Evolutionary conservation across 1,140 invertebrate species (phyloP).

Genomic region (Drosophila yakuba): DNA sequence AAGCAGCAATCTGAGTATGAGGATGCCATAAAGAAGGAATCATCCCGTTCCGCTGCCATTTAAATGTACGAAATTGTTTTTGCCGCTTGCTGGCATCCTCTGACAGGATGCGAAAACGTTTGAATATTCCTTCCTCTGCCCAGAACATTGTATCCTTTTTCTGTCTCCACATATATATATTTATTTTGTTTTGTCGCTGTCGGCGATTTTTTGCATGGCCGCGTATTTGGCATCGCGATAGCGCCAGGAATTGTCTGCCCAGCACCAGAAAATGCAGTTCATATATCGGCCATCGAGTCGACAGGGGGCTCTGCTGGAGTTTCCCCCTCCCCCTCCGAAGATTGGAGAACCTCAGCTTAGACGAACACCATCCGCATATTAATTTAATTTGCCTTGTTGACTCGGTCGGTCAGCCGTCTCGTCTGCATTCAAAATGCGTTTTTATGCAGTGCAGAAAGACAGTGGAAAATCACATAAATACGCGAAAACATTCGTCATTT

Average conservation of each 20-base stretch:
- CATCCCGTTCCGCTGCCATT: conserved; percentile 55
- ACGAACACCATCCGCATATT: conserved; percentile 62
- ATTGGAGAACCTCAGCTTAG: conserved; percentile 18
- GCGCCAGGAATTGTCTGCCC: conserved; percentile 61
- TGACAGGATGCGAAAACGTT: conserved; percentile 64
- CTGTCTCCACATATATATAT: conserved; percentile 11
- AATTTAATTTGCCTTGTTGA: conserved; percentile 62
- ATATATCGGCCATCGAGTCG: conserved; percentile 70
- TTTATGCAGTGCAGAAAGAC: conserved; percentile 33
- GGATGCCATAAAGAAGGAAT: conserved; percentile 66
- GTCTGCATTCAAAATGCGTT: conserved; percentile 60
- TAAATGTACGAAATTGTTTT: conserved; percentile 81
- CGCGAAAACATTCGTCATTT: conserved; percentile 48
- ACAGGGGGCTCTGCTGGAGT: conserved; percentile 30
- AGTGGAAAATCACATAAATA: conserved; percentile 46
- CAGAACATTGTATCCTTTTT: conserved; percentile 33
- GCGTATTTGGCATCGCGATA: conserved; percentile 70
- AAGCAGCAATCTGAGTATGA: conserved; percentile 25
- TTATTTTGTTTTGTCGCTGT: conserved; percentile 51
- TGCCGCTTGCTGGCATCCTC: conserved; percentile 68
- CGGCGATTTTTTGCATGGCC: conserved; percentile 61
- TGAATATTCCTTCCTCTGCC: conserved; percentile 45
- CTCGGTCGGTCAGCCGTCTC: conserved; percentile 34
- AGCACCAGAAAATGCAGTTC: conserved; percentile 40
- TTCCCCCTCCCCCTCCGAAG: not conserved